These are phyloP conservation scores for Caenorhabditis drosophilae DNA, from an alignment of 2,888 invertebrate species.

Conservation along the genomic window DNA sequence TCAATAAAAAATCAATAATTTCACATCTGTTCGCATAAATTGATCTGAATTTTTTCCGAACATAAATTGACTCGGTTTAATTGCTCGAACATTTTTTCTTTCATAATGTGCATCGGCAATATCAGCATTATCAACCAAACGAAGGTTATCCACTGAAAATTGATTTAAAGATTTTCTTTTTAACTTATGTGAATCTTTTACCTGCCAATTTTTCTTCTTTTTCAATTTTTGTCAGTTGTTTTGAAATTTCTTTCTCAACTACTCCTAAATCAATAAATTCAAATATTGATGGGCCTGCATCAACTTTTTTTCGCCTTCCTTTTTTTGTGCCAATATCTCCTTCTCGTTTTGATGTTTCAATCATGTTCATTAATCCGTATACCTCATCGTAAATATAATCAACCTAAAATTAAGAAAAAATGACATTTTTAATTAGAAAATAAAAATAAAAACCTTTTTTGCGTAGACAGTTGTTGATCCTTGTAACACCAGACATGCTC, in stretches of 20 bases:
- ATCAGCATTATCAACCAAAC: slow-evolving; percentile 23
- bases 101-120: slow-evolving; percentile 11
- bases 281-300: slow-evolving; percentile 16
- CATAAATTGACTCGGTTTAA: slow-evolving; percentile 30
- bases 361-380: slow-evolving; percentile 8
- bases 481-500: slow-evolving; percentile 81
- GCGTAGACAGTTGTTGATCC: slow-evolving; percentile 79
- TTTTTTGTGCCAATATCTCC: slow-evolving; percentile 2
- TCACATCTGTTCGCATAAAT: slow-evolving; percentile 14
- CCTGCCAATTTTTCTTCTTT: slow-evolving; percentile 20
- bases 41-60: slow-evolving; percentile 29
- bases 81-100: slow-evolving; percentile 7
- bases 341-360: slow-evolving; percentile 8
- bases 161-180: too few relatives aligned
- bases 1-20: neutral
- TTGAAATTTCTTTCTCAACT: neutral
- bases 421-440: too few relatives aligned
- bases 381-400: slow-evolving; percentile 17
- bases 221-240: slow-evolving; percentile 1
- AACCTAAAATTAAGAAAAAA: too few relatives aligned
- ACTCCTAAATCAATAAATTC: slow-evolving; percentile 7
- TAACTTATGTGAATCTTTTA: too few relatives aligned
- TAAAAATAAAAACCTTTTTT: too few relatives aligned
- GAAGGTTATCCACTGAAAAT: slow-evolving; percentile 9
- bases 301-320: slow-evolving; percentile 4